Conservation (phyloP, 2,888 invertebrate genomes). For the Nudaria mundana region DNA sequence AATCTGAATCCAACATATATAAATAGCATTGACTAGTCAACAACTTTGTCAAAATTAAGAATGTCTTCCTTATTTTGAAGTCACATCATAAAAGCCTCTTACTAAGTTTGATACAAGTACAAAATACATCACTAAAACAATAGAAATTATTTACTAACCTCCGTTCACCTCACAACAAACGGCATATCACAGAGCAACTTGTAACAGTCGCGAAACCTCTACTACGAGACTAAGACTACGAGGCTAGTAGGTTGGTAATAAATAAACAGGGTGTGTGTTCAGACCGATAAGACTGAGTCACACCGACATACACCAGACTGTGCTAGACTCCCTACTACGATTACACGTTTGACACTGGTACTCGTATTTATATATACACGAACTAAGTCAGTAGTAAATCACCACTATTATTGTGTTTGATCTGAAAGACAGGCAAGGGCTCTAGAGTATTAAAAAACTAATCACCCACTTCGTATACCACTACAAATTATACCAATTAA, state of each 20-base stretch:
- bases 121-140: too few species aligned
- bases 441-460: too few species aligned
- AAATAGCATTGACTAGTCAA: too few species aligned
- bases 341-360: slow-evolving; percentile 37
- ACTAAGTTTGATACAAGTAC: too few species aligned
- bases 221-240: slow-evolving; percentile 42
- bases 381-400: slow-evolving; percentile 40
- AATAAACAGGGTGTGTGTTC: slow-evolving; percentile 75
- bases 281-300: slow-evolving; percentile 67
- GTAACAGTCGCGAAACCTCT: slow-evolving; percentile 37
- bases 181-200: slow-evolving; percentile 43
- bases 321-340: slow-evolving; percentile 27
- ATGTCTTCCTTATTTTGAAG: too few species aligned
- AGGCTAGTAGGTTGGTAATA: slow-evolving; percentile 63
- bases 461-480: too few species aligned
- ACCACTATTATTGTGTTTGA: too few species aligned
- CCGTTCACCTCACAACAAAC: slow-evolving; percentile 26
- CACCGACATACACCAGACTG: slow-evolving; percentile 37
- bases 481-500: too few species aligned
- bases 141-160: slow-evolving; percentile 20
- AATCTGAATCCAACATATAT: too few species aligned
- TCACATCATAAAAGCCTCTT: too few species aligned
- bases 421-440: too few species aligned
- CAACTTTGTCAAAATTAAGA: too few species aligned
- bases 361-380: slow-evolving; percentile 49